Percentiles rank a stretch among this genome's conserved stretches.
Conservation (phyloP, 2,113 vertebrate genomes). For the Pycnonotus jocosus region DNA sequence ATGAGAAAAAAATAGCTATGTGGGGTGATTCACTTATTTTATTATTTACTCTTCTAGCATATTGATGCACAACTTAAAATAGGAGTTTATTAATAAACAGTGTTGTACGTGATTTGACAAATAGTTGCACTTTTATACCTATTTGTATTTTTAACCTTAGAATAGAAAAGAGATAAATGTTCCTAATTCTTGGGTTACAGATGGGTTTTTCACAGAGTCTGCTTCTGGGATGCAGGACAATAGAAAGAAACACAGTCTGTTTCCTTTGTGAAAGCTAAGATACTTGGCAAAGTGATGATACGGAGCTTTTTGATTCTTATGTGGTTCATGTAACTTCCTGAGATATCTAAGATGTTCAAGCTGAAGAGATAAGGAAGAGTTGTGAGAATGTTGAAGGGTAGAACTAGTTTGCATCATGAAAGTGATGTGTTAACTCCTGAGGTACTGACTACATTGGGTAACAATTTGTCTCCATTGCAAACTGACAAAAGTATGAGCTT, state of each 20-base stretch:
- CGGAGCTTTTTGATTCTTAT: not conserved
- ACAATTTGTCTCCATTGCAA: not conserved
- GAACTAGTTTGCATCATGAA: not conserved
- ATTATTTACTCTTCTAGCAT: not conserved
- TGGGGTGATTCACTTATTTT: not conserved
- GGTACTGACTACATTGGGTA: not conserved
- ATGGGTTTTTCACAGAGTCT: not conserved
- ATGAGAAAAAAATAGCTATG: not conserved
- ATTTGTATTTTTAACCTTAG: not conserved
- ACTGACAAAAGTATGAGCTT: not conserved
- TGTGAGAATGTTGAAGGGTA: not conserved
- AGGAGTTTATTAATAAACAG: not conserved
- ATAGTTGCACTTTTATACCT: not conserved
- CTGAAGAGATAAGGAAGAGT: not conserved
- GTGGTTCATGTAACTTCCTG: not conserved
- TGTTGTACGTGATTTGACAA: not conserved
- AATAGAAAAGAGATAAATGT: not conserved
- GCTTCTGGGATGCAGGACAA: not conserved
- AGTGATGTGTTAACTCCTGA: not conserved
- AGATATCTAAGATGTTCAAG: not conserved
- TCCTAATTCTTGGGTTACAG: not conserved
- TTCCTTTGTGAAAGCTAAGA: not conserved
- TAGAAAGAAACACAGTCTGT: not conserved
- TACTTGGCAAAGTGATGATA: no score
- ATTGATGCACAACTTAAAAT: not conserved